Evolutionary conservation across 2,113 vertebrate species (phyloP).

Genomic region (Capra hircus): DNA sequence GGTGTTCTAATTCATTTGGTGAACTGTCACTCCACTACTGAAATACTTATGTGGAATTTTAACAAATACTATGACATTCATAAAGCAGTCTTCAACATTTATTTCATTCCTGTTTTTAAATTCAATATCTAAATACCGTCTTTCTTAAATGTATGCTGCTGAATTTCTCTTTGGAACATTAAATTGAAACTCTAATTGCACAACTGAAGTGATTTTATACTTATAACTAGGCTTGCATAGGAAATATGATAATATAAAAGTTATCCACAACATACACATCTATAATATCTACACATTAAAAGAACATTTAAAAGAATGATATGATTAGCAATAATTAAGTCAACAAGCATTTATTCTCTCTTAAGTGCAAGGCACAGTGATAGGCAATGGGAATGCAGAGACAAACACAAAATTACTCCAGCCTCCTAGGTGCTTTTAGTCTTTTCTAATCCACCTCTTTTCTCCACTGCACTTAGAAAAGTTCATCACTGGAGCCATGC

Average conservation of each 20-base stretch:
- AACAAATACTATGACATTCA: slow-evolving; percentile 53
- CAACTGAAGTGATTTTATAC: neutral
- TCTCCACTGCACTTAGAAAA: neutral
- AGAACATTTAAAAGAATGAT: neutral
- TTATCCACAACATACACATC: neutral
- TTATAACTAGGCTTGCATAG: neutral
- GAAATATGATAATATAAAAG: neutral
- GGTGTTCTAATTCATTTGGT: slow-evolving; percentile 61
- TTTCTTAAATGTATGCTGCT: slow-evolving; percentile 10
- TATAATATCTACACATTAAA: neutral
- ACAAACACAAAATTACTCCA: neutral
- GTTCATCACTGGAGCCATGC: neutral
- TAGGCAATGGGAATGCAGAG: neutral
- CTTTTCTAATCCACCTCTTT: neutral
- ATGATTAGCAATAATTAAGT: neutral
- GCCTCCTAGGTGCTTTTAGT: neutral
- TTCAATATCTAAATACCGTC: neutral
- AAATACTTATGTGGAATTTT: slow-evolving; percentile 47
- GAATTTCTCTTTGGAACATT: slow-evolving; percentile 8
- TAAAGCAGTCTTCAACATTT: slow-evolving; percentile 28
- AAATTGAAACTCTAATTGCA: neutral
- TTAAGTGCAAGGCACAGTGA: neutral
- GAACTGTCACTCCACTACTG: slow-evolving; percentile 61
- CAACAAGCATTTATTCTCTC: neutral
- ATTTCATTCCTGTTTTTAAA: neutral